Base-by-base conservation (phyloP, 2,888 invertebrate species). In the Minunthozetes semirufus region DNA sequence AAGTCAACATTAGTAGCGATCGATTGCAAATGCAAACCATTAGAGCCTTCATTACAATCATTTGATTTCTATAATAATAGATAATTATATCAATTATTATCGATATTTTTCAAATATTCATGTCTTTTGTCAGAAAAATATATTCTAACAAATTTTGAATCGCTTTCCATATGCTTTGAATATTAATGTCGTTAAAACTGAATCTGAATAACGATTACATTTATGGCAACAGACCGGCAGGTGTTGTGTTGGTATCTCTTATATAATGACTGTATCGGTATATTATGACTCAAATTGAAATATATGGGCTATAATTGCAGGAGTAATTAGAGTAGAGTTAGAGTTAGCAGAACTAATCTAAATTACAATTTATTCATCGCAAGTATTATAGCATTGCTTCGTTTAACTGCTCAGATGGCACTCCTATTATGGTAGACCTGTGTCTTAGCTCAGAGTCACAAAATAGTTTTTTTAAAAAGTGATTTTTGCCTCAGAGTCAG, bases 251-350 rank as follows among this genome's bases (percentile, higher is more conserved):
- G 42, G 42, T 13, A 42, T 25, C n/a, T 56, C 22, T 25, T 56
- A 13, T 56, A 25, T 25, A 56, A 56, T 22, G 56, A 56, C 56
- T 56, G 56, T 33, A 63, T 63, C 38, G 63, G 63, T 19, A 63
- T 63, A 63, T 63, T 63, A 63, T 63, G 33, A 63, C 33, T 38
- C 29, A 63, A 33, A 63, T 63, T 63, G 38, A 63, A 63, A 63
- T 63, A 63, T 63, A 63, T 63, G 63, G 29, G 63, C 63, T 11
- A 17, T 63, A 63, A 63, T 63, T 63, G 63, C 33, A 63, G 33
- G 9, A 59, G 17, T 38, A 33, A 63, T 63, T 63, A 63, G 63
- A 33, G 22, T 56, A 25, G 22, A 56, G 56, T 22, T 25, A 56
- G 33, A 33, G 33, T 33, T 33, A 33, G 56, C 56, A 22, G 22